Conservation (phyloP, 2,888 invertebrate genomes). For the Apoda limacodes region DNA sequence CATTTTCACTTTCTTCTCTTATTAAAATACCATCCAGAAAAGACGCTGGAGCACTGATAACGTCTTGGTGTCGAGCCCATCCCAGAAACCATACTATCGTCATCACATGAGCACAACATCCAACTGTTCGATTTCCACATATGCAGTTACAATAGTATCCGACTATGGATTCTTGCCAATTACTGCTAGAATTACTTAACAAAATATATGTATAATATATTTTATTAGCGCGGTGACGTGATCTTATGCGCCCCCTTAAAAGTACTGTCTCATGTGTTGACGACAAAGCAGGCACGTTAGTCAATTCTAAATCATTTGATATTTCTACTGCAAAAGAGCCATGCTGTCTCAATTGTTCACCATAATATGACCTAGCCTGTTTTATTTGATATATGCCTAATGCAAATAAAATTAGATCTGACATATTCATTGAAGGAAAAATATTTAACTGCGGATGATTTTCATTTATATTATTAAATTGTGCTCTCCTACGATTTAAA, state of each 20-base stretch:
- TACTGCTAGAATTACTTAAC: no score
- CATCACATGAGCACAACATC: slow-evolving; percentile 18
- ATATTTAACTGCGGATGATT: no score
- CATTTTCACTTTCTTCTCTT: slow-evolving; percentile 8
- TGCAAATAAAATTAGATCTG: slow-evolving; percentile 9
- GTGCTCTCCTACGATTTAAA: no score
- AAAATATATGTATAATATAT: slow-evolving; percentile 17
- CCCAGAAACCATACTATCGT: slow-evolving; percentile 16
- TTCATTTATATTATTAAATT: no score
- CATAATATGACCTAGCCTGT: slow-evolving; percentile 15
- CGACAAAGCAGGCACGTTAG: no score
- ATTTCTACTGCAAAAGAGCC: slow-evolving; percentile 14
- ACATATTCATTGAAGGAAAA: no score
- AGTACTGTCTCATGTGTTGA: no score
- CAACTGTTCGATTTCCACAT: slow-evolving; percentile 15
- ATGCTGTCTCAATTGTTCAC: slow-evolving; percentile 16
- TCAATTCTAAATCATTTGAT: no score
- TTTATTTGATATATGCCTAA: slow-evolving; percentile 13
- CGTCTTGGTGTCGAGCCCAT: slow-evolving; percentile 13
- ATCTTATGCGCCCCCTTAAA: slow-evolving; percentile 16
- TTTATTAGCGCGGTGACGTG: slow-evolving; percentile 13
- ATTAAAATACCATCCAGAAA: slow-evolving; percentile 9
- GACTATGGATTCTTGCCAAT: slow-evolving; percentile 11
- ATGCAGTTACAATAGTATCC: slow-evolving; percentile 18
- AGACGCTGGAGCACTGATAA: slow-evolving; percentile 5